These are phyloP conservation scores for Drosophila glabriapex DNA, from an alignment of 2,888 invertebrate genomes.

Conservation along the genomic window DNA sequence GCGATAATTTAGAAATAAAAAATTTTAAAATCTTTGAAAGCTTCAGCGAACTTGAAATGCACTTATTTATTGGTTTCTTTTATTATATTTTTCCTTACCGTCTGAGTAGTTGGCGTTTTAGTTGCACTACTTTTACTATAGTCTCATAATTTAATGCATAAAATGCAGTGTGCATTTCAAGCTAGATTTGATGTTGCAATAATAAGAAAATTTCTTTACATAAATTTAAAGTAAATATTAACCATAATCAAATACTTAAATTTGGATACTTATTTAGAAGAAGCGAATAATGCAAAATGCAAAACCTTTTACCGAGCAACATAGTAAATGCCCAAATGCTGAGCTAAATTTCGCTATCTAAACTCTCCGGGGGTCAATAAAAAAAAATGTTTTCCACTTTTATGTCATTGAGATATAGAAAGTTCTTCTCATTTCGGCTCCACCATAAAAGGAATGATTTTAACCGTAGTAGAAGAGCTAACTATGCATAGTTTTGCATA, in stretches of 20 bases:
- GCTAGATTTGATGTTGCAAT: not conserved
- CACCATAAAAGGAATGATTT: conserved; percentile 7
- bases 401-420: conserved; percentile 49
- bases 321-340: conserved; percentile 14
- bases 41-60: conserved; percentile 44
- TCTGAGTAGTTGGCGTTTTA: not conserved
- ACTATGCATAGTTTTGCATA: conserved; percentile 64
- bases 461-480: conserved; percentile 8
- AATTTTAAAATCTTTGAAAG: conserved; percentile 23
- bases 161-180: not conserved
- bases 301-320: not conserved
- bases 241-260: conserved; percentile 17
- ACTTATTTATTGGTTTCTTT: conserved; percentile 23
- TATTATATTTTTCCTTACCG: not conserved
- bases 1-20: conserved; percentile 42
- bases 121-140: not conserved
- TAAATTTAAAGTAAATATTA: not conserved
- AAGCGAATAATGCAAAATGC: conserved; percentile 19
- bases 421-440: conserved; percentile 22
- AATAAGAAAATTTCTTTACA: not conserved
- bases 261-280: not conserved
- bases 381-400: conserved; percentile 25
- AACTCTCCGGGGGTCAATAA: not conserved
- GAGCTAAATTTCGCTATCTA: not conserved
- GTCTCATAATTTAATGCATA: not conserved